These are phyloP conservation scores for Bellardia pandia DNA, from an alignment of 2,888 invertebrate genomes.

Conservation along the genomic window DNA sequence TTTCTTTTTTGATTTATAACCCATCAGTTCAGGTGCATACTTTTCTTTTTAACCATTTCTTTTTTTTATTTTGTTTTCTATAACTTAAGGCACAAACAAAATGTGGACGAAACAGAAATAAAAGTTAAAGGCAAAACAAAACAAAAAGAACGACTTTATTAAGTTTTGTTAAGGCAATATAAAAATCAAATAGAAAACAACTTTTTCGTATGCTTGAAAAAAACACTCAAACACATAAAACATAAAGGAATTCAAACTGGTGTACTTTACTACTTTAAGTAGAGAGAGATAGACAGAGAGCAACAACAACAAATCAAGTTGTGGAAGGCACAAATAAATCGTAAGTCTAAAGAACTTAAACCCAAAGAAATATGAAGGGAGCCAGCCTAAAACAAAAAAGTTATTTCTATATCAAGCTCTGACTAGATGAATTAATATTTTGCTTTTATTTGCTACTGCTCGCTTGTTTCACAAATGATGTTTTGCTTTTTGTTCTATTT, in stretches of 20 bases:
- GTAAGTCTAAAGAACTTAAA: neutral
- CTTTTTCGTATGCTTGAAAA: neutral
- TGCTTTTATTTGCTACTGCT: neutral
- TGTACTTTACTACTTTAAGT: neutral
- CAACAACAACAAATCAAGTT: neutral
- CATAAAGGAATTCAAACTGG: neutral
- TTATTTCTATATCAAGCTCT: conserved; percentile 1
- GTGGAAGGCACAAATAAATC: neutral
- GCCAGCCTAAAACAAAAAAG: neutral
- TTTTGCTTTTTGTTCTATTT: neutral
- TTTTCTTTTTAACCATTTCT: neutral
- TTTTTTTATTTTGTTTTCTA: neutral
- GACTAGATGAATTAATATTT: conserved; percentile 5
- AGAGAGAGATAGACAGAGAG: neutral
- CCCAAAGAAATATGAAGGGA: neutral
- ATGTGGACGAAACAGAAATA: neutral
- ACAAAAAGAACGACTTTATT: neutral
- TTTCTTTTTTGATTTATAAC: conserved; percentile 44
- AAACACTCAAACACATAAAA: neutral
- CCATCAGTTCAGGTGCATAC: neutral
- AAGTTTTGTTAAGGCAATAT: neutral
- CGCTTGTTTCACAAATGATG: neutral
- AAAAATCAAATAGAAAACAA: neutral
- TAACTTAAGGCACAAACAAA: conserved; percentile 11
- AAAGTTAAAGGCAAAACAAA: neutral